Evolutionary conservation across 2,888 invertebrate species (phyloP).

Genomic region (Trissonchulus latispiculum): DNA sequence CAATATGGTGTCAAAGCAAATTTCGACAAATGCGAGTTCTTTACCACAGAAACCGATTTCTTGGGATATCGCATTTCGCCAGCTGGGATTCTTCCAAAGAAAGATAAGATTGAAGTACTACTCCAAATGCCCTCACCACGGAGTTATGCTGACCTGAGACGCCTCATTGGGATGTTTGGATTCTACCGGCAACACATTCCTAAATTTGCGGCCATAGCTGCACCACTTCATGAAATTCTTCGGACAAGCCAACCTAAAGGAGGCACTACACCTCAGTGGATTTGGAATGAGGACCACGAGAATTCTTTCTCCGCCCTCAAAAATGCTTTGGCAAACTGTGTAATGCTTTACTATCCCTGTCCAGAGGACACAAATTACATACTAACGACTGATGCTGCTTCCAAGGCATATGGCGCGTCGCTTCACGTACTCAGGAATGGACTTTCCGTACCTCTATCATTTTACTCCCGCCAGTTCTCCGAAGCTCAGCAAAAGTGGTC

Average conservation of each 20-base stretch:
- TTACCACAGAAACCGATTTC: not conserved
- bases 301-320: not conserved
- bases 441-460: not conserved
- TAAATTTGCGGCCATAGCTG: not conserved
- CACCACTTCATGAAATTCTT: not conserved
- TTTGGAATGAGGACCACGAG: not conserved
- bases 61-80: not conserved
- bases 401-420: not conserved
- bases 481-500: constrained; percentile 1
- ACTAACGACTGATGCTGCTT: not conserved
- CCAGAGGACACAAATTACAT: not conserved
- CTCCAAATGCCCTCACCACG: not conserved
- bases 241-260: not conserved
- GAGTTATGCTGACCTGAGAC: not conserved
- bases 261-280: no score
- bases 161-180: constrained; percentile 2
- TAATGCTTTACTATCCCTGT: not conserved
- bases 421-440: not conserved
- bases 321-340: not conserved
- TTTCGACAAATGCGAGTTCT: constrained; percentile 6
- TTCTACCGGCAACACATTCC: constrained; percentile 11
- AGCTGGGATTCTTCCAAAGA: not conserved
- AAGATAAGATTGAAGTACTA: not conserved
- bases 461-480: constrained; percentile 4
- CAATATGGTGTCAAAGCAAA: constrained; percentile 4